Percentiles rank a stretch among this genome's conserved stretches.
Evolutionary conservation across 2,113 vertebrate species (phyloP).

Genomic region (Beaufortia kweichowensis): DNA sequence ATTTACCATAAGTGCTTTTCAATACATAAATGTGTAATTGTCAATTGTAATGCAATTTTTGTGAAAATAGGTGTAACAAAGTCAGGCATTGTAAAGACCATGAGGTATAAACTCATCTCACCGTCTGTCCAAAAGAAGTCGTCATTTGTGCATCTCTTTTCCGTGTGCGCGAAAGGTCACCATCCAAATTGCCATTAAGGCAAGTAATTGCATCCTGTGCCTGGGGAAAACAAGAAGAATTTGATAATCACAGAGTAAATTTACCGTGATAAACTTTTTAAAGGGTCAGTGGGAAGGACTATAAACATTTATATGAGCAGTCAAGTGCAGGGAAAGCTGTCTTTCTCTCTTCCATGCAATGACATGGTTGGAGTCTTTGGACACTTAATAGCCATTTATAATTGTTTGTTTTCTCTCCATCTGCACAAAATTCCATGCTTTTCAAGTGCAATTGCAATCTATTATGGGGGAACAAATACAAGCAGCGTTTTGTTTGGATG

Average conservation of each 20-base stretch:
- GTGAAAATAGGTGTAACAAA: slow-evolving; percentile 38
- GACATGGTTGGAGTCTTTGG: slow-evolving; percentile 55
- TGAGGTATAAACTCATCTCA: slow-evolving; percentile 29
- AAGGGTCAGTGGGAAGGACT: slow-evolving; percentile 58
- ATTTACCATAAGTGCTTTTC: not conserved
- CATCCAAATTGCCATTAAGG: slow-evolving; percentile 60
- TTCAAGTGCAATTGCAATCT: slow-evolving; percentile 59
- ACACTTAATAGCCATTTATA: slow-evolving; percentile 60
- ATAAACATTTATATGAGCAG: slow-evolving; percentile 53
- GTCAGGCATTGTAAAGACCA: slow-evolving; percentile 30
- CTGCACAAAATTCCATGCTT: slow-evolving; percentile 61
- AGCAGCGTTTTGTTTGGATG: slow-evolving; percentile 32
- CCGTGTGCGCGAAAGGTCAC: slow-evolving; percentile 56
- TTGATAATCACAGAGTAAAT: slow-evolving; percentile 57
- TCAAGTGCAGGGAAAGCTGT: slow-evolving; percentile 43
- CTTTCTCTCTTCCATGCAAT: slow-evolving; percentile 52
- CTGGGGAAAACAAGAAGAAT: slow-evolving; percentile 52
- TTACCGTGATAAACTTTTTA: slow-evolving; percentile 61
- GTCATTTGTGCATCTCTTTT: slow-evolving; percentile 47
- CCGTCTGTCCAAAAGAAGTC: slow-evolving; percentile 48
- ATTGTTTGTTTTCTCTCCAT: slow-evolving; percentile 65
- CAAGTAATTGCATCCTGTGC: slow-evolving; percentile 59
- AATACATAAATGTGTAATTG: slow-evolving; percentile 42
- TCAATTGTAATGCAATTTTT: slow-evolving; percentile 19
- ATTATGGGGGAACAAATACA: slow-evolving; percentile 46